Evolutionary conservation across 2,797 vertebrate species (phyloP), one percentile per base, ranked within the genome.

Genomic region (Sparidentex hasta): DNA sequence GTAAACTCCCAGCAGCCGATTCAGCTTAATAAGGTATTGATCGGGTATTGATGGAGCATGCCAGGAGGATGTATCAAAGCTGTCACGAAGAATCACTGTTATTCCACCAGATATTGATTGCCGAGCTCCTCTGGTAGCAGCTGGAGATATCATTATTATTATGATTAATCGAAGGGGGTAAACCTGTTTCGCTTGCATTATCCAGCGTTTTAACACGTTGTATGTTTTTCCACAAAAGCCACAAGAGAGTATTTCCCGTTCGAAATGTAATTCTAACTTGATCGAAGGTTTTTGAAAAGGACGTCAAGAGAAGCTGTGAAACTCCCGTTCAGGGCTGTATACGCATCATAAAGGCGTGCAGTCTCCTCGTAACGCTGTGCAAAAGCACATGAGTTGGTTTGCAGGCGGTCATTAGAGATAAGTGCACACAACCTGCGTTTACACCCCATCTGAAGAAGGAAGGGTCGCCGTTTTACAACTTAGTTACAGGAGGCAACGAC

Each of bases 21-120:
- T 47, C 74, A 47, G 59, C 65, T 58, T 81, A 73, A 84, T 86
- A 73, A 77, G 50, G 23, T 87, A 79, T 87, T 64, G 83, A 87
- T 87, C 59, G 61, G 72, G 20, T 57, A 48, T 76, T 76, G 80
- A 78, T 43, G 29, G 23, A 33, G 21, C 17, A 51, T 20, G 50
- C 38, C 54, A 27, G 43, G 54, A 54, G 59, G 61, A 74, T 44
- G 16, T 29, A 78, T 78, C 74, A 77, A 17, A 61, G 48, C 67
- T 48, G 78, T 82, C 82, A 65, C 63, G 62, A 80, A 80, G 71
- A 74, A 67, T 77, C 66, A 64, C 59, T 59, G 46, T 79, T 81
- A 81, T 86, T 75, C 54, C 74, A 41, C 52, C 43, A 7, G 9
- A 48, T 65, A 84, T 87, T 58, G 83, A 79, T 82, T 14, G 38